Conservation (phyloP, 1,140 invertebrate genomes). For the Myzus persicae region DNA sequence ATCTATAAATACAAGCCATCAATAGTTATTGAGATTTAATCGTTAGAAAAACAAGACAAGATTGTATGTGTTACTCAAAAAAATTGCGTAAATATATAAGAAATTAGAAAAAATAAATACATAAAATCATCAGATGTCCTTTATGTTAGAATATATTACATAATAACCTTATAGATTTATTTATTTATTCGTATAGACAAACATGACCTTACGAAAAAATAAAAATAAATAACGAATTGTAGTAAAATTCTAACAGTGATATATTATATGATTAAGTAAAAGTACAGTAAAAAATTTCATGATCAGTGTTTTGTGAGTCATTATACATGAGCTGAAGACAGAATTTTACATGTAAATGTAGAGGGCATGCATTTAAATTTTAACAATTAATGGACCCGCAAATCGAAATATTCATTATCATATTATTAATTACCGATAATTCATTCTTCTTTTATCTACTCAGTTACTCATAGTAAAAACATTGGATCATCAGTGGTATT, state of each 20-base stretch:
- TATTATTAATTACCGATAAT: not conserved
- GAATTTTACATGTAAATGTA: not conserved
- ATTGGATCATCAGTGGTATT: not conserved
- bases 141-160: conserved; percentile 1
- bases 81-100: conserved; percentile 27
- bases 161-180: not conserved
- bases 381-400: not conserved
- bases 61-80: not conserved
- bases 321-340: not conserved
- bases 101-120: conserved; percentile 12
- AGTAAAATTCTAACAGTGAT: not conserved
- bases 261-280: not conserved
- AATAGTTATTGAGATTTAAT: not conserved
- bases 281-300: not conserved
- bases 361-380: not conserved
- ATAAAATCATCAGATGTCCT: not conserved
- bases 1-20: not conserved
- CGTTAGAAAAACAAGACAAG: not conserved
- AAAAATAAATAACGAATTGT: not conserved
- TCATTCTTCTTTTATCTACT: not conserved
- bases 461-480: not conserved
- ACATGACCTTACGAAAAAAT: not conserved
- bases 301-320: not conserved
- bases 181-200: not conserved
- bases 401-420: not conserved